Base-by-base conservation (phyloP, 2,797 vertebrate species). In the Ctenosaura bakeri region DNA sequence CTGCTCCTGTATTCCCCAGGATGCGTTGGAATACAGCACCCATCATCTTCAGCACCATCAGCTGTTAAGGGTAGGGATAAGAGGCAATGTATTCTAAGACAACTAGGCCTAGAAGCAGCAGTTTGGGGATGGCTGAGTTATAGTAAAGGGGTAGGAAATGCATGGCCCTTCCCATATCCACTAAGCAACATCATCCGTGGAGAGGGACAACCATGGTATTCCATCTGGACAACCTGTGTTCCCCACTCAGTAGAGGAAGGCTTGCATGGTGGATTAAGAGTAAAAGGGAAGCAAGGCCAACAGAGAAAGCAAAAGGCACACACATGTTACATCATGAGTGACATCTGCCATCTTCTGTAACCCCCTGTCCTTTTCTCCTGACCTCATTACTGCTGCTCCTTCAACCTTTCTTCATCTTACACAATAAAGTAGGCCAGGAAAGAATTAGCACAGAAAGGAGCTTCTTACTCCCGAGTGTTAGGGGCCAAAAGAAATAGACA, bases 251-350 rank as follows among this genome's bases (percentile, higher is more conserved):
- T 32, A 92, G 89, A 6, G 54, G 83, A 59, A 87, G 1, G 59
- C 26, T 73, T 62, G 4, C 7, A 54, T 14, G 46, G 3, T 29
- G 42, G 79, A 74, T 1, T 56, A 71, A 4, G 46, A 50, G 82
- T 69, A 71, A 54, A 32, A 14, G 90, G 66, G 24, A 76, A 82
- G 74, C 38, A 93, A 88, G 80, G 81, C 32, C 38, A 88, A 38
- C 0, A 13, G 3, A 87, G 0, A 13, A 12, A 10, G 38, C 22
- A 38, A 6, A 29, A 54, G 7, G 35, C 20, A 85, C 56, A 89
- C 10, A 90, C 59, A 22, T 46, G 62, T 62, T 78, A 85, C 4
- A 46, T 73, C 78, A 26, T 46, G 90, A 35, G 52, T 13, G 29
- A 46, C 6, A 26, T 35, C 1, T 42, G 77, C 35, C 29, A 7